A percentile compares a stretch with the other conserved stretches of the same genome.
Evolutionary conservation across 2,888 invertebrate genomes (phyloP).

Genomic region (Schrankia costaestrigalis): DNA sequence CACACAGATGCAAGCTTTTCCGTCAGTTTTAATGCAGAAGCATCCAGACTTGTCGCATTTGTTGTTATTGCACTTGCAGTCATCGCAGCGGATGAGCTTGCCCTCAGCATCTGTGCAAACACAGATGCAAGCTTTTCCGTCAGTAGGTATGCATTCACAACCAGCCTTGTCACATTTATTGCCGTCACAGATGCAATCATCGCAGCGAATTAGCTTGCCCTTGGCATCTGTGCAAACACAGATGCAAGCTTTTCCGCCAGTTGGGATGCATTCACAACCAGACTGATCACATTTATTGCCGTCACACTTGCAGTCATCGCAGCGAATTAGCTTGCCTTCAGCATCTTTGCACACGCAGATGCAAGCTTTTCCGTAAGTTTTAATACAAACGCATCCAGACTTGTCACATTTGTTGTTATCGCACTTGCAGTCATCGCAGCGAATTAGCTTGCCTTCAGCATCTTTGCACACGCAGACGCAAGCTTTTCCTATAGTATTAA

Average conservation of each 20-base stretch:
- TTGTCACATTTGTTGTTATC: constrained; percentile 14
- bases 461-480: constrained; percentile 33
- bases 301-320: constrained; percentile 1
- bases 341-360: constrained; percentile 22
- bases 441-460: constrained; percentile 14
- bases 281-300: neutral
- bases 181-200: too few relatives aligned
- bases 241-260: neutral
- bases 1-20: constrained; percentile 29
- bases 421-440: constrained; percentile 34
- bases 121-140: too few relatives aligned
- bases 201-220: too few relatives aligned
- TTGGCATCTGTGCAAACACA: neutral
- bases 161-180: too few relatives aligned
- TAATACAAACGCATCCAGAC: neutral
- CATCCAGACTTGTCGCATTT: constrained; percentile 14
- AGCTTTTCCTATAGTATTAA: constrained; percentile 28
- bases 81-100: too few relatives aligned
- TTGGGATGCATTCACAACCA: too few relatives aligned
- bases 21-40: constrained; percentile 23
- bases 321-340: neutral
- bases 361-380: neutral
- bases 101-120: too few relatives aligned
- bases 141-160: too few relatives aligned
- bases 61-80: constrained; percentile 2